phyloP scores from a whole-genome alignment of 2,797 vertebrate species.

The Kryptolebias ocellatus region DNA sequence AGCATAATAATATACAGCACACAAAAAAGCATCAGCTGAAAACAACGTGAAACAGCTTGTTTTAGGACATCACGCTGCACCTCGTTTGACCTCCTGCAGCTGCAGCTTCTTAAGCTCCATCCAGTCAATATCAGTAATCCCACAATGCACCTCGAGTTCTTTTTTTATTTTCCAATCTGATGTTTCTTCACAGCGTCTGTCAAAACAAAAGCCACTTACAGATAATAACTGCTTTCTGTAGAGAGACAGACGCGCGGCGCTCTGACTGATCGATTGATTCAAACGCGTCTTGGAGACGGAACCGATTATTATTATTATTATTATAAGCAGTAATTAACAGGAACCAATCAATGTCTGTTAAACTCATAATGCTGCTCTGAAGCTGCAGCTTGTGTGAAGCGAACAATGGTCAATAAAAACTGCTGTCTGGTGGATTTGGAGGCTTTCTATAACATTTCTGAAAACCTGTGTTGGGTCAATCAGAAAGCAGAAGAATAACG shows the following conservation, averaged over 20 bases:
- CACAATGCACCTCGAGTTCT: conserved; percentile 36
- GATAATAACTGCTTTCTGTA: conserved; percentile 35
- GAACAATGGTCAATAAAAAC: conserved; percentile 5
- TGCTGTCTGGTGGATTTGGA: background rate
- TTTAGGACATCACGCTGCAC: background rate
- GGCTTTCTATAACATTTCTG: background rate
- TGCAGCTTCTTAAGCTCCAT: background rate
- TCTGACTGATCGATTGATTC: conserved; percentile 36
- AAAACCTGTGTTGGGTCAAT: no score
- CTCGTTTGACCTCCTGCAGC: conserved; percentile 24
- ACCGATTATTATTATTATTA: conserved; percentile 4
- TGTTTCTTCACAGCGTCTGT: conserved; percentile 15
- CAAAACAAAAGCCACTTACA: conserved; percentile 48
- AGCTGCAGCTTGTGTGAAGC: conserved; percentile 1
- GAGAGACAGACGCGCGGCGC: background rate
- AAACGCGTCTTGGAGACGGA: conserved; percentile 10
- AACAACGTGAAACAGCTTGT: background rate
- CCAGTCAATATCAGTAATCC: conserved; percentile 10
- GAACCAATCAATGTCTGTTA: conserved; percentile 22
- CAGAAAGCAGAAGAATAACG: no score
- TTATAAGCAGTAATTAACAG: conserved; percentile 18
- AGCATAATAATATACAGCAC: no score
- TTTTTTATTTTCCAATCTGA: conserved; percentile 17
- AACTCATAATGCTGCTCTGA: background rate
- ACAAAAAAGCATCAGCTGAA: background rate